Percentiles rank a stretch among this genome's conserved stretches.
Evolutionary conservation across 1,140 invertebrate species (phyloP).

Genomic region (Macrosteles quadrilineatus): DNA sequence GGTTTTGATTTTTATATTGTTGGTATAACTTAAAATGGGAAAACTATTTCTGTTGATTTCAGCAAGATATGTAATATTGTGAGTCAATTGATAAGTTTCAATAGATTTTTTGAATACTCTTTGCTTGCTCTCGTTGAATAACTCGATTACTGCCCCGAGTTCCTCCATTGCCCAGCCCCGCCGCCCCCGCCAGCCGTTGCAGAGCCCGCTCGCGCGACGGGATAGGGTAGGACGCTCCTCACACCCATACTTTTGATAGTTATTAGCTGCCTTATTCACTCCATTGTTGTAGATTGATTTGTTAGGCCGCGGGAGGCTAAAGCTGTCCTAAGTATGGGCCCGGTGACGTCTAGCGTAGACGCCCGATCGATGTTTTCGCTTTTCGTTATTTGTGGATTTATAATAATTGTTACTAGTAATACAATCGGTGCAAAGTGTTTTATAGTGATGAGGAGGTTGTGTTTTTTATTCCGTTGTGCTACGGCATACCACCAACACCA

Average conservation of each 20-base stretch:
- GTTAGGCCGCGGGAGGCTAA: neutral
- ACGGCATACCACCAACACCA: constrained; percentile 9
- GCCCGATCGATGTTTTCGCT: neutral
- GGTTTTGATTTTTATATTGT: no score
- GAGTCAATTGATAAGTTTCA: no score
- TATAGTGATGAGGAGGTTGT: constrained; percentile 29
- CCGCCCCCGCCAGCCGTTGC: no score
- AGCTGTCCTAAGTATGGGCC: constrained; percentile 11
- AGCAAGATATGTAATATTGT: no score
- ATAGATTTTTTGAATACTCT: no score
- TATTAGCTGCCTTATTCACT: constrained; percentile 22
- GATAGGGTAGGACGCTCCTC: neutral
- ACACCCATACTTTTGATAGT: constrained; percentile 14
- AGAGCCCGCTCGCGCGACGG: neutral
- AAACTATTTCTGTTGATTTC: no score
- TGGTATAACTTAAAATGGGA: no score
- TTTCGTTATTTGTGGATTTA: constrained; percentile 26
- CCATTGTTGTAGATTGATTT: neutral
- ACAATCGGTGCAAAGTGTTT: constrained; percentile 30
- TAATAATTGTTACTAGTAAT: constrained; percentile 27
- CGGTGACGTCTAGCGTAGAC: neutral
- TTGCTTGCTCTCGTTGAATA: no score
- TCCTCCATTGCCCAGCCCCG: no score
- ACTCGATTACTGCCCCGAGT: no score
- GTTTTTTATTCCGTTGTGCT: constrained; percentile 22